A percentile compares a stretch with the other conserved stretches of the same genome.
Evolutionary conservation across 2,113 vertebrate species (phyloP).

Genomic region (Platysteira castanea): DNA sequence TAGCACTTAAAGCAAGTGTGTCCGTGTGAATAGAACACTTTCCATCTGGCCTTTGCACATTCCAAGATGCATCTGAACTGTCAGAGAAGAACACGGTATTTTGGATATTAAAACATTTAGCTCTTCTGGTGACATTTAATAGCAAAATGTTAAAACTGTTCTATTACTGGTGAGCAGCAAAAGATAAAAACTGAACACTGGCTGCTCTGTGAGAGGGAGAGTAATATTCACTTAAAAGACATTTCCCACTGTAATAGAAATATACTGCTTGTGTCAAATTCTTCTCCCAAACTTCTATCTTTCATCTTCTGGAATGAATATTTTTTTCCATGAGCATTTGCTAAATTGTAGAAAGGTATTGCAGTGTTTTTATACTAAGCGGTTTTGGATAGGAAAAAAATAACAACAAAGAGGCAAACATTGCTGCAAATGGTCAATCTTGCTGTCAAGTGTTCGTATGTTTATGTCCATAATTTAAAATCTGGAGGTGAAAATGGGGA

Average conservation of each 20-base stretch:
- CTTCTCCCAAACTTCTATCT: neutral
- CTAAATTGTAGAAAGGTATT: neutral
- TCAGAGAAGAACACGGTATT: conserved; percentile 6
- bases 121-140: conserved; percentile 34
- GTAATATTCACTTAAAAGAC: neutral
- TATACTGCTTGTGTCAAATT: neutral
- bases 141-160: neutral
- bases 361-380: neutral
- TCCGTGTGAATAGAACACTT: neutral
- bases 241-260: neutral
- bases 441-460: neutral
- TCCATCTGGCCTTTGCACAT: conserved; percentile 25
- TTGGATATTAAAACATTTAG: conserved; percentile 38
- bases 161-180: neutral
- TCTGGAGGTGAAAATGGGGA: neutral
- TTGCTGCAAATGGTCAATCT: conserved; percentile 38
- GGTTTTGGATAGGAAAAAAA: neutral
- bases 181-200: neutral
- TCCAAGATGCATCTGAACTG: conserved; percentile 9
- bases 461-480: conserved; percentile 35
- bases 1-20: neutral
- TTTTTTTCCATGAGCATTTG: neutral
- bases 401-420: neutral
- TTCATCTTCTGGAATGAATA: conserved; percentile 1
- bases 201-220: neutral